Evolutionary conservation across 2,797 vertebrate genomes (phyloP), one percentile per base, ranked within the genome.

Genomic region (Dendrocincla tyrannina): DNA sequence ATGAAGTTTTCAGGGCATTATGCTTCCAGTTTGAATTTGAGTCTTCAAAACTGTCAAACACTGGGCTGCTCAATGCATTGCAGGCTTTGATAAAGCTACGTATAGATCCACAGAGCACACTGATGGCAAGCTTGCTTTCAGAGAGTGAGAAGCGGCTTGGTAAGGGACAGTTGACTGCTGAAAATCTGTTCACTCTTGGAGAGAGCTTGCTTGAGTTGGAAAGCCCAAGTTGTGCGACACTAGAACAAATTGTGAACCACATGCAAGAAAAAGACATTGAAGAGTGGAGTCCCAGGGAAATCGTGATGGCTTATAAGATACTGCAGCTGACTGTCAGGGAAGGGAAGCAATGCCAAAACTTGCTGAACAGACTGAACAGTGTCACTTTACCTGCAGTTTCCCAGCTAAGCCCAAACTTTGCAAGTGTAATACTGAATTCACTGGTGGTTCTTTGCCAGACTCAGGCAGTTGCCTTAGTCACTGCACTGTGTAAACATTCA

Each of bases 311-410:
- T 58, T 99, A 99, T 74, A 96, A 90, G 69, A 96, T 99, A 50
- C 91, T 99, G 42, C 98, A 98, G 85, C 93, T 91, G 3, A 97
- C 93, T 30, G 60, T 94, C 10, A 96, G 91, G 28, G 91, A 97
- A 77, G 91, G 86, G 17, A 91, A 98, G 15, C 97, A 96, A 32
- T 97, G 98, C 93, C 98, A 97, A 77, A 76, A 96, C 14, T 96
- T 99, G 55, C 85, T 99, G 81, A 98, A 98, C 42, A 91, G 96
- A 91, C 97, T 99, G 95, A 98, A 99, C 83, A 75, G 52, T 35
- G 97, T 97, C 7, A 93, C 98, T 22, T 62, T 98, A 72, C 93
- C 78, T 0, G 11, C 97, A 11, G 97, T 98, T 72, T 92, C 95
- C 59, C 81, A 39, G 35, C 97, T 99, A 97, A 97, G 96, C 88